Percentiles rank a stretch among this genome's conserved stretches.
Evolutionary conservation across 2,797 vertebrate species (phyloP).

Genomic region (Onychomys arenicola): DNA sequence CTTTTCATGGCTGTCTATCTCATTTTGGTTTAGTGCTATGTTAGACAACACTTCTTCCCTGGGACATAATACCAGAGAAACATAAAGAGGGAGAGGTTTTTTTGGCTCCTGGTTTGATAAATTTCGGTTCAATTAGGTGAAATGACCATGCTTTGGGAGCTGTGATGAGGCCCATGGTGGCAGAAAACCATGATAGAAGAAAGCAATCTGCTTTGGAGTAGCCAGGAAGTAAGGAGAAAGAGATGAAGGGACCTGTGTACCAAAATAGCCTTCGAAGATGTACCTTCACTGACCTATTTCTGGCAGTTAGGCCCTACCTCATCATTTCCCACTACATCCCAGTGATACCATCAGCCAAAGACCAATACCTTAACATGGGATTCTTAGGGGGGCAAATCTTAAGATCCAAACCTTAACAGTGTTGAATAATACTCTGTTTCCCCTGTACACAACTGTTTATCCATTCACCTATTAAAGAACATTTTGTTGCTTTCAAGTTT

Average conservation of each 20-base stretch:
- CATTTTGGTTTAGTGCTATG: background rate
- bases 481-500: slow-evolving; percentile 51
- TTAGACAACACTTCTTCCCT: background rate
- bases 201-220: background rate
- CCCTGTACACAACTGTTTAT: background rate
- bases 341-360: background rate
- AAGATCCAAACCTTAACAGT: background rate
- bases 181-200: background rate
- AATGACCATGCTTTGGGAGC: background rate
- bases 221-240: background rate
- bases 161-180: no score
- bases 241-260: background rate
- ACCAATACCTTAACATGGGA: background rate
- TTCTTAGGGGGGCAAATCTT: background rate
- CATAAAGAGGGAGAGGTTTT: background rate
- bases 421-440: background rate
- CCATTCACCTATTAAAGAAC: background rate
- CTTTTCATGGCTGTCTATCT: slow-evolving; percentile 17
- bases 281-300: background rate
- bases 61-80: background rate
- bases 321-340: background rate
- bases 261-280: background rate
- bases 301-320: background rate
- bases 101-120: background rate
- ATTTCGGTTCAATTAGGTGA: background rate